Evolutionary conservation across 2,888 invertebrate species (phyloP), one percentile per base, ranked within the genome.

Genomic region (Drosophila borborema): DNA sequence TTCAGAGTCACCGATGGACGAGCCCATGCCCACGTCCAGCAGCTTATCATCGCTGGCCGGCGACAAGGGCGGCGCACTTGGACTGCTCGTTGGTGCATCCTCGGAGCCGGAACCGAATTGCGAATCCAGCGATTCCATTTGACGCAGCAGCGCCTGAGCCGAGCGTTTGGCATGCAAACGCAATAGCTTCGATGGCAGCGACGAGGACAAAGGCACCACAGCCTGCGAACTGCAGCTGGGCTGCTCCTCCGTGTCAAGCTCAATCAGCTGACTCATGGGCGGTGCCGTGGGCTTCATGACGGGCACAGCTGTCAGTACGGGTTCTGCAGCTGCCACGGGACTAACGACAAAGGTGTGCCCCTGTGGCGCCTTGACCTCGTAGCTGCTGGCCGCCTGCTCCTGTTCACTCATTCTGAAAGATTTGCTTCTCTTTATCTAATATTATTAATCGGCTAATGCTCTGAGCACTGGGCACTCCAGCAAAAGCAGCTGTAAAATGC

Each of bases 121-220:
- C 0, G 91, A 91, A 62, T 92, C 92, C 49, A 91, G 34, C 1
- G 85, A 86, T 4, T 83, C 89, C 64, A 89, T 63, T 49, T 89
- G 90, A 36, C 86, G 89, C 38, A 91, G 66, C 66, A 91, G 75
- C 5, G 91, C 86, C 51, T 92, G 88, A 0, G 92, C 91, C 1
- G 92, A 92, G 4, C 90, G 90, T 48, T 86, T 89, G 48, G 91
- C 90, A 61, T 92, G 93, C 46, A 91, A 75, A 5, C 92, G 90
- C 49, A 93, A 71, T 55, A 93, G 79, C 66, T 91, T 92, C 10
- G 91, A 92, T 18, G 92, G 92, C 67, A 92, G 69, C 41, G 93
- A 92, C 2, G 92, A 90, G 41, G 92, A 92, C n/a, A 92, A 54
- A 0, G 92, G 92, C 46, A 92, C 92, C 45, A 92, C 79, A 1